phyloP scores from a whole-genome alignment of 2,113 vertebrate species.

The Seriola dumerili region DNA sequence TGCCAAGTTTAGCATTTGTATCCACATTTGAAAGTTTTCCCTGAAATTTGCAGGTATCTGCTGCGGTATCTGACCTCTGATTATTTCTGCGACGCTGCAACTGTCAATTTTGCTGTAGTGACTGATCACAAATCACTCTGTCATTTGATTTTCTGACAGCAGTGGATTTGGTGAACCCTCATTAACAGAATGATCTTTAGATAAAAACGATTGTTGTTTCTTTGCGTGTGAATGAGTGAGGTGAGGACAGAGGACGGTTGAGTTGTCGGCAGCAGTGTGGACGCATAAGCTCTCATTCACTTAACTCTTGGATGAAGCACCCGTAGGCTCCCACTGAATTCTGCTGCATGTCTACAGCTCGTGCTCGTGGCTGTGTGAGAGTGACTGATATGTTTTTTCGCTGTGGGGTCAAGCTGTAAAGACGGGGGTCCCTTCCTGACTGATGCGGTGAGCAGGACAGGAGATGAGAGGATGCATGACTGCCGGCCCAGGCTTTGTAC shows the following conservation, averaged over 20 bases:
- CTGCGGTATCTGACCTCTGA: too few relatives aligned
- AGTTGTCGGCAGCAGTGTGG: background rate
- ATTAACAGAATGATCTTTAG: background rate
- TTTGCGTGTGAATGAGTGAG: background rate
- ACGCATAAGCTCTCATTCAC: background rate
- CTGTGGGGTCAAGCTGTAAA: background rate
- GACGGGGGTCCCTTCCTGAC: background rate
- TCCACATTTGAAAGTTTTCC: too few relatives aligned
- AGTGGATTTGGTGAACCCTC: background rate
- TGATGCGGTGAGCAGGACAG: background rate
- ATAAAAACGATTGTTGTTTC: background rate
- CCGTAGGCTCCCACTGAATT: background rate
- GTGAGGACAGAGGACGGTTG: background rate
- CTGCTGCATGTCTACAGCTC: background rate
- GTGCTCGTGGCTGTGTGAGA: background rate
- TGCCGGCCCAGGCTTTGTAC: conserved; percentile 27
- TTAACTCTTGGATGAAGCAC: background rate
- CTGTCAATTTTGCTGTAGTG: too few relatives aligned
- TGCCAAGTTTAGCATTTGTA: too few relatives aligned
- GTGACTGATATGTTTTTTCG: background rate
- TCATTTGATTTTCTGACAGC: background rate
- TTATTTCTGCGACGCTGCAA: too few relatives aligned
- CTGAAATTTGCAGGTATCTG: too few relatives aligned
- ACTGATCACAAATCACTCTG: background rate
- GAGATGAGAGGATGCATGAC: conserved; percentile 43